Evolutionary conservation across 2,113 vertebrate species (phyloP), one percentile per base, ranked within the genome.

Genomic region (Podilymbus podiceps): DNA sequence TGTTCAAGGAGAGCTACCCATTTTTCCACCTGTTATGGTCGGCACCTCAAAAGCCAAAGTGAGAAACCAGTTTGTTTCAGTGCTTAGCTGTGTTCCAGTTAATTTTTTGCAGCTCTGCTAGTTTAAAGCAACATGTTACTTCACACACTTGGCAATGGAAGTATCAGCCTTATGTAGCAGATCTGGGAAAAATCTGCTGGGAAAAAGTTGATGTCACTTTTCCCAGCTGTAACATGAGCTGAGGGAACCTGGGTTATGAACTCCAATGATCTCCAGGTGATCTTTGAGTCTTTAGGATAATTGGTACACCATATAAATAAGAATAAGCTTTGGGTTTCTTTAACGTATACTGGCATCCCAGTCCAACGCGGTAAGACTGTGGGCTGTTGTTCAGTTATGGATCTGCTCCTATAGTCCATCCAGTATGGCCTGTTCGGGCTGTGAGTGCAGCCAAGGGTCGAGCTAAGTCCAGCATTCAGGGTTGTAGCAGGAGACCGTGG

Each of bases 51-150:
- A 93, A 67, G 24, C 21, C 62, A 66, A 89, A 87, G 55, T 44
- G 58, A 95, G 91, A 95, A 96, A 92, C 92, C 88, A 79, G 62
- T 95, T 96, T 81, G 49, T 64, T 87, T 33, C 40, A 60, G 44
- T 76, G 89, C 60, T 79, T 79, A 87, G 21, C n/a, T 60, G 30
- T 55, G 47, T 87, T 96, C 49, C 62, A 87, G 52, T 46, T 85
- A 73, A 56, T 89, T 87, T 89, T 92, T 64, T 88, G 69, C 74
- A 72, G 77, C 18, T 82, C 58, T 73, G 27, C 27, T 59, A 42
- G 38, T 88, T 93, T 91, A 82, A 95, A 73, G 53, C 40, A 76
- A 44, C 44, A 35, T 28, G 7, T 38, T 81, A 89, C 49, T 94
- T 96, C 90, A 78, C 53, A 89, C 5, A 20, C 40, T 96, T 94